These are phyloP conservation scores for Numenius arquata DNA, from an alignment of 2,113 vertebrate species.

Conservation along the genomic window DNA sequence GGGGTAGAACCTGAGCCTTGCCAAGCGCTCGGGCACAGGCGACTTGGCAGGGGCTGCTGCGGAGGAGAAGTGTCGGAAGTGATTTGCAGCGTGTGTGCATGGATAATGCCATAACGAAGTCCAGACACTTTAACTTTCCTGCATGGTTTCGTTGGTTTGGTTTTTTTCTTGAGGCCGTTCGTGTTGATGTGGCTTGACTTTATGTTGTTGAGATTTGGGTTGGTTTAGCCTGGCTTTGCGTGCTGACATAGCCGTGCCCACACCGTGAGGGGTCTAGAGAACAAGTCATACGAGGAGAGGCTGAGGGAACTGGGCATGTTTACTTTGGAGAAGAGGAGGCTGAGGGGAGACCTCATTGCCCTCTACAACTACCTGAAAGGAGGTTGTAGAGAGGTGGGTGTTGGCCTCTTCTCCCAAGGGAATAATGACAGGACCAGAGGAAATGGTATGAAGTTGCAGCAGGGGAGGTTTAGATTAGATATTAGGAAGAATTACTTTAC, in stretches of 20 bases:
- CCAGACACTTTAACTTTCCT: not conserved
- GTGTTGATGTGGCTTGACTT: not conserved
- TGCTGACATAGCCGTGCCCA: not conserved
- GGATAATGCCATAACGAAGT: not conserved
- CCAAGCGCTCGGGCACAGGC: not conserved
- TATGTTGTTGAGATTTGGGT: not conserved
- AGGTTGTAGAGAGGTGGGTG: no score
- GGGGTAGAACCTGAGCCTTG: constrained; percentile 25
- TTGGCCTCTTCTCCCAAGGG: no score
- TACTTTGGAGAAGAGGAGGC: no score
- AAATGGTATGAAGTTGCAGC: no score
- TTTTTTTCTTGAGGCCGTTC: not conserved
- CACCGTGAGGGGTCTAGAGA: not conserved
- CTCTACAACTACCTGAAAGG: no score
- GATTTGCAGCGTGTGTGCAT: not conserved
- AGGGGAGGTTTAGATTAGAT: no score
- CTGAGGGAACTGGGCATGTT: no score
- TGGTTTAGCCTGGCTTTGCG: not conserved
- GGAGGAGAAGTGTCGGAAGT: not conserved
- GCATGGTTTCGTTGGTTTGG: not conserved
- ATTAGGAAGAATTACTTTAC: no score
- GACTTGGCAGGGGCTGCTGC: not conserved
- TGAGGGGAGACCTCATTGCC: no score
- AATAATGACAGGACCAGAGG: no score
- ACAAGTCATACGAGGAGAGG: no score